A percentile compares a stretch with the other conserved stretches of the same genome.
Conservation (phyloP, 2,888 invertebrate genomes). For the Eupithecia subumbrata region DNA sequence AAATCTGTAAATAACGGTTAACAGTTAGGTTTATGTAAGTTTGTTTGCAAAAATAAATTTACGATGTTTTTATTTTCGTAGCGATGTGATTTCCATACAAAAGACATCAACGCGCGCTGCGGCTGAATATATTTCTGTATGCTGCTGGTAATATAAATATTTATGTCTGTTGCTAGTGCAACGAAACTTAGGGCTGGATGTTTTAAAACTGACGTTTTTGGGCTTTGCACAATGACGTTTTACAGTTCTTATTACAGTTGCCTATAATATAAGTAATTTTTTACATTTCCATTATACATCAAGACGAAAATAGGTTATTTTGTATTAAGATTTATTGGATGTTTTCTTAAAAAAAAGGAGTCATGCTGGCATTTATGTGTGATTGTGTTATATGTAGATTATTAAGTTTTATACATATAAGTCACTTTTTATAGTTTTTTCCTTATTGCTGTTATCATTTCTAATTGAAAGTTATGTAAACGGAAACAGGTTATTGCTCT, state of each 20-base stretch:
- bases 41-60: constrained; percentile 7
- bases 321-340: background rate
- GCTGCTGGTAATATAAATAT: background rate
- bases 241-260: background rate
- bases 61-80: constrained; percentile 3
- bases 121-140: background rate
- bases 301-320: background rate
- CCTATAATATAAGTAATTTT: background rate
- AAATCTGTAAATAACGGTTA: constrained; percentile 11
- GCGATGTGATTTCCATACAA: constrained; percentile 17
- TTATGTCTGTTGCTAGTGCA: background rate
- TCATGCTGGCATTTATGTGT: background rate
- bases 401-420: background rate
- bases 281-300: background rate
- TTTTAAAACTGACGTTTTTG: background rate
- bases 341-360: background rate
- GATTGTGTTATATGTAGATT: background rate
- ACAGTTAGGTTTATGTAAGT: constrained; percentile 9
- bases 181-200: background rate
- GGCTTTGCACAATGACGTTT: background rate
- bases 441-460: background rate
- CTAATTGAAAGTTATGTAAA: background rate
- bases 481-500: background rate
- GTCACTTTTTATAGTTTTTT: background rate
- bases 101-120: constrained; percentile 20